Conservation (phyloP, 2,113 vertebrate genomes). For the Grammomys dolichurus region DNA sequence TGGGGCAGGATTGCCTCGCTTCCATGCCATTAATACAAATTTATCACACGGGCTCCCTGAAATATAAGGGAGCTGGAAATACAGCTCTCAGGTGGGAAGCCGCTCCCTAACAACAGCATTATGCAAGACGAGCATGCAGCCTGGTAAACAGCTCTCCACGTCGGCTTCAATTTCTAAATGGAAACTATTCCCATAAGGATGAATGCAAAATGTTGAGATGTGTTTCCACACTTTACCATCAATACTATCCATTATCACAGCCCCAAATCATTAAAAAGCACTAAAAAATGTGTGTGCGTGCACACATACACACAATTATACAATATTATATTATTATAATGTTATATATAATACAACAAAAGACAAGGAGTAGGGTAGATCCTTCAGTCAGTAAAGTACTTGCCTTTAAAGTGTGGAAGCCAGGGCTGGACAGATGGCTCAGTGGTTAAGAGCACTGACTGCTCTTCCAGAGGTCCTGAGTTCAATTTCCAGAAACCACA, state of each 20-base stretch:
- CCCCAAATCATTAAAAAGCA: background rate
- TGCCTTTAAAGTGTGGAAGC: background rate
- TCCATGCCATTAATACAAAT: background rate
- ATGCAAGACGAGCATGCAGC: background rate
- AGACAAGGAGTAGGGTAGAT: background rate
- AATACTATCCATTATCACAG: background rate
- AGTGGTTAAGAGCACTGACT: no score
- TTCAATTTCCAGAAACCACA: no score
- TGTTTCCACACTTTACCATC: background rate
- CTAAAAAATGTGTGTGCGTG: no score
- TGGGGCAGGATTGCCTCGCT: background rate
- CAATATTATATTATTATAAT: background rate
- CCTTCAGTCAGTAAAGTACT: background rate
- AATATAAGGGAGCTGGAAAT: background rate
- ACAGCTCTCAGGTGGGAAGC: background rate
- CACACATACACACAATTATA: background rate
- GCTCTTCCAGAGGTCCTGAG: no score
- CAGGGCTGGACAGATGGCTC: no score
- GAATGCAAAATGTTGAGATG: background rate
- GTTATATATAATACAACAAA: background rate
- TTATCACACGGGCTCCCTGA: background rate
- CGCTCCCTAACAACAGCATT: background rate
- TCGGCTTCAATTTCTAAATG: background rate
- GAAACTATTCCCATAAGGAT: constrained; percentile 42
- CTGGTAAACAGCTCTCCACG: background rate